Conservation (phyloP, 2,797 vertebrate species). For the Odontamblyopus rebecca region DNA sequence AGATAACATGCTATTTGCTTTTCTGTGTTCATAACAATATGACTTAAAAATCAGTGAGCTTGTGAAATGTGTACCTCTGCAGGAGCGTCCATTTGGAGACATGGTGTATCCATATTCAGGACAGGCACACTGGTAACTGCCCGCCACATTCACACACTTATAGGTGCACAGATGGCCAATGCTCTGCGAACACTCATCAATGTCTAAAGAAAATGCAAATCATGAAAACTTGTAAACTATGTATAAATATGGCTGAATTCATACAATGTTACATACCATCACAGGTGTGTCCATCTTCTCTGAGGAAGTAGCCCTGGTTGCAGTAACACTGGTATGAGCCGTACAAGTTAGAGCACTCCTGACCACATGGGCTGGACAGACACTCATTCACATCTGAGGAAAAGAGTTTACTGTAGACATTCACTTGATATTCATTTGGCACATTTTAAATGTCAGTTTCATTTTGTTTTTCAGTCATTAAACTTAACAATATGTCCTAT, state of each 20-base stretch:
- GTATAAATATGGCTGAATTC: constrained; percentile 8
- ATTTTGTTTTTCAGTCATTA: too few relatives aligned
- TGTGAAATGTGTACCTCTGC: constrained; percentile 79
- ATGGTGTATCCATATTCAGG: constrained; percentile 90
- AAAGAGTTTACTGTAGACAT: constrained; percentile 25
- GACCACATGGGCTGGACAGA: constrained; percentile 86
- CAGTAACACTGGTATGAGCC: constrained; percentile 99
- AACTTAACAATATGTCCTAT: too few relatives aligned
- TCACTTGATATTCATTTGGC: too few relatives aligned
- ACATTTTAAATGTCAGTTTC: too few relatives aligned
- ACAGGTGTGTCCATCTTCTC: constrained; percentile 90
- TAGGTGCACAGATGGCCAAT: constrained; percentile 90
- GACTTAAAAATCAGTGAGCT: too few relatives aligned
- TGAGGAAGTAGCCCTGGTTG: constrained; percentile 89
- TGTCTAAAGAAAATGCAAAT: constrained; percentile 76
- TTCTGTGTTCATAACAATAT: not conserved
- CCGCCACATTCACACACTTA: constrained; percentile 90
- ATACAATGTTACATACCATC: constrained; percentile 76
- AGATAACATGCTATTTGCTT: not conserved
- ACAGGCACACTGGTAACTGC: constrained; percentile 93
- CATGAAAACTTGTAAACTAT: constrained; percentile 13
- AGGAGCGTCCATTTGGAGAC: constrained; percentile 89
- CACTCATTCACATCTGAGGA: constrained; percentile 93
- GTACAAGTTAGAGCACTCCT: constrained; percentile 96
- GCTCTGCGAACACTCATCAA: constrained; percentile 90